Conservation (phyloP, 2,113 vertebrate species). For the Oryzias celebensis region DNA sequence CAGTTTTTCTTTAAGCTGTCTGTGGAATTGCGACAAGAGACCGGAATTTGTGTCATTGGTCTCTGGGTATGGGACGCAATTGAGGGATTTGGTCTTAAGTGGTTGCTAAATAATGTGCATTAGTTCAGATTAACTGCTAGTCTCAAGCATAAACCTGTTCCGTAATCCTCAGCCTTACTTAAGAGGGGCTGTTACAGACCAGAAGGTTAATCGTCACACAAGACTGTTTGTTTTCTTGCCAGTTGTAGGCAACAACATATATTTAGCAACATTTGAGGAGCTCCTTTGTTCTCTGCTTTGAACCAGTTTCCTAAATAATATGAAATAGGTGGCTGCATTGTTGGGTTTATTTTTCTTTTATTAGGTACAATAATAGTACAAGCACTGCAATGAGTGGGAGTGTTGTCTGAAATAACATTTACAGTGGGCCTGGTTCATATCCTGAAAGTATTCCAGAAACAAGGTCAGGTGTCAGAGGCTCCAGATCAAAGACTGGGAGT, state of each 20-base stretch:
- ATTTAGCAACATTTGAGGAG: constrained; percentile 24
- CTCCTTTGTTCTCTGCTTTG: constrained; percentile 52
- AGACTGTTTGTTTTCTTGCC: constrained; percentile 48
- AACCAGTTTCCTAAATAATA: constrained; percentile 42
- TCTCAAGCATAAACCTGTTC: constrained; percentile 41
- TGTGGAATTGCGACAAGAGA: too few relatives aligned
- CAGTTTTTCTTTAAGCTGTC: too few relatives aligned
- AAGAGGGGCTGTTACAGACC: constrained; percentile 21
- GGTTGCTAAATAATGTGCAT: constrained; percentile 53
- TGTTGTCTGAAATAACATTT: constrained; percentile 62
- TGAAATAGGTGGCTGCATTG: constrained; percentile 22
- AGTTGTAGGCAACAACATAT: constrained; percentile 13
- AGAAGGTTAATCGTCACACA: constrained; percentile 47
- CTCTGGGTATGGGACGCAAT: not conserved
- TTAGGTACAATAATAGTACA: constrained; percentile 33
- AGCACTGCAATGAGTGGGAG: constrained; percentile 13
- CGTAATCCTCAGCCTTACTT: constrained; percentile 53
- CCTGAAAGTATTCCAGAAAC: constrained; percentile 31
- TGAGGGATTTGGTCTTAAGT: constrained; percentile 23
- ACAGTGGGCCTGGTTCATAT: constrained; percentile 32
- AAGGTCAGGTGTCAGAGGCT: constrained; percentile 54
- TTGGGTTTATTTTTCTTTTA: constrained; percentile 53
- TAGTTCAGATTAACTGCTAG: constrained; percentile 58
- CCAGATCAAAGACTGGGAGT: constrained; percentile 41
- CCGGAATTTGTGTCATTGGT: not conserved